Conservation (phyloP, 2,888 invertebrate species). For the Lithodes maja region DNA sequence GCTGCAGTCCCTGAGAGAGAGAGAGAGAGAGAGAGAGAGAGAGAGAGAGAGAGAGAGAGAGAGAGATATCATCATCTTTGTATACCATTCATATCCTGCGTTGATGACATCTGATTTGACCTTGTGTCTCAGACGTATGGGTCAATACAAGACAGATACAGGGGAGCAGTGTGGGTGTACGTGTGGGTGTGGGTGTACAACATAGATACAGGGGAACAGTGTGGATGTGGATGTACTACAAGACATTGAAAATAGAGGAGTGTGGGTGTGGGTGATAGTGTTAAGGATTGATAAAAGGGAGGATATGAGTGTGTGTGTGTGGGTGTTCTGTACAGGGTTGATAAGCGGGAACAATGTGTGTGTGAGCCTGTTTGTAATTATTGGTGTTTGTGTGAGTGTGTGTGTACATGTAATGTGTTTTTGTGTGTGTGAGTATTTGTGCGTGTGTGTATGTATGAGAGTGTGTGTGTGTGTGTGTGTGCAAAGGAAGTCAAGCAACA, state of each 20-base stretch:
- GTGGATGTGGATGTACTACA: not conserved
- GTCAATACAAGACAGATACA: conserved; percentile 20
- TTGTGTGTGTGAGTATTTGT: too few species aligned
- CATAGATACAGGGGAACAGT: too few species aligned
- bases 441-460: too few species aligned
- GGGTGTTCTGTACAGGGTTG: not conserved
- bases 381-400: not conserved
- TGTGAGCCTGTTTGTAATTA: not conserved
- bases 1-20: not conserved
- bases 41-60: not conserved
- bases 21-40: not conserved
- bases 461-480: too few species aligned
- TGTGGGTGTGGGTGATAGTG: too few species aligned
- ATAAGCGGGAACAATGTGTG: not conserved
- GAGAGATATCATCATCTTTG: not conserved
- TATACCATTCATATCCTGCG: too few species aligned
- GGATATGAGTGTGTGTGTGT: not conserved
- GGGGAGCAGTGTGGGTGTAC: not conserved
- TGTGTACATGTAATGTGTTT: not conserved
- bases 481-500: too few species aligned
- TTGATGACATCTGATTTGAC: too few species aligned
- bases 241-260: not conserved
- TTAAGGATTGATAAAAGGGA: not conserved
- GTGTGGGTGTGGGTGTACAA: not conserved
- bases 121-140: not conserved